Evolutionary conservation across 2,888 invertebrate genomes (phyloP).

Genomic region (Hirtodrosophila histrioides): DNA sequence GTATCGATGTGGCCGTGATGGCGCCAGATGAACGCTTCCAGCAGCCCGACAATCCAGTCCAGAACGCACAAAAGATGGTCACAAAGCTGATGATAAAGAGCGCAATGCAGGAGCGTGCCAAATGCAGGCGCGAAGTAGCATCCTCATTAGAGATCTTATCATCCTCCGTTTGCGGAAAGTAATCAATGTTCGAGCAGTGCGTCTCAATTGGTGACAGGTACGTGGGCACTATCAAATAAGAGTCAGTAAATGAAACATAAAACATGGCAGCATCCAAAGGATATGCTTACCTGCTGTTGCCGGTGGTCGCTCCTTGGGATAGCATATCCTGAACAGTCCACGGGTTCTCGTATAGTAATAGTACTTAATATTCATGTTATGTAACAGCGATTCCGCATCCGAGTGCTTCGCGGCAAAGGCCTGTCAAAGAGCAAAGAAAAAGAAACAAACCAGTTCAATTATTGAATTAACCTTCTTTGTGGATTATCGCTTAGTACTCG

Average conservation of each 20-base stretch:
- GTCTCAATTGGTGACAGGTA: slow-evolving; percentile 97
- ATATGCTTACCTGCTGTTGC: slow-evolving; percentile 87
- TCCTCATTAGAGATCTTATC: slow-evolving; percentile 85
- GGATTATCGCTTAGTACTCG: slow-evolving; percentile 13
- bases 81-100: slow-evolving; percentile 96
- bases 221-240: slow-evolving; percentile 88
- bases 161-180: slow-evolving; percentile 88
- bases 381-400: slow-evolving; percentile 89
- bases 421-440: slow-evolving; percentile 85
- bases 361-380: slow-evolving; percentile 93
- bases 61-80: slow-evolving; percentile 95
- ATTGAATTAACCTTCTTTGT: slow-evolving; percentile 20
- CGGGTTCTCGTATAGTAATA: slow-evolving; percentile 96
- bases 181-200: slow-evolving; percentile 97
- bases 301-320: slow-evolving; percentile 95
- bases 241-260: too few relatives aligned
- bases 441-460: slow-evolving; percentile 1
- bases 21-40: slow-evolving; percentile 97
- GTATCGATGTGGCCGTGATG: slow-evolving; percentile 95
- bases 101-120: slow-evolving; percentile 96
- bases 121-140: slow-evolving; percentile 92
- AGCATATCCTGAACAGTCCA: slow-evolving; percentile 97
- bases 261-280: too few relatives aligned
- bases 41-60: slow-evolving; percentile 98
- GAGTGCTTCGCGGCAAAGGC: slow-evolving; percentile 89